A percentile compares a stretch with the other conserved stretches of the same genome.
Conservation (phyloP, 1,140 invertebrate species). For the Papilio aristodemus region DNA sequence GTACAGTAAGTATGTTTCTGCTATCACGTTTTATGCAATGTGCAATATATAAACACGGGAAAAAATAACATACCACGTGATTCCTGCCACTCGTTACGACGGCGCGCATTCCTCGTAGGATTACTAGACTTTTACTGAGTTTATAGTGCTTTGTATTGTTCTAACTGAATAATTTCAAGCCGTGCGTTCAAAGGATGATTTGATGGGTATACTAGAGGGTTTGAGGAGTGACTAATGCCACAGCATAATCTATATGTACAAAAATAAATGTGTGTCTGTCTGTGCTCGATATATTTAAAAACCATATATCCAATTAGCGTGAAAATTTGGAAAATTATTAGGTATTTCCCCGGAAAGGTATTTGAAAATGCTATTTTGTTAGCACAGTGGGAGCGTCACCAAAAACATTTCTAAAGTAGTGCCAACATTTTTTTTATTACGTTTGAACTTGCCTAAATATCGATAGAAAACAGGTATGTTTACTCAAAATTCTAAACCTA, state of each 20-base stretch:
- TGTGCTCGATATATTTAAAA: too few relatives aligned
- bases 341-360: too few relatives aligned
- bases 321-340: too few relatives aligned
- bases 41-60: background rate
- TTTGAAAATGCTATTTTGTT: too few relatives aligned
- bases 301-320: too few relatives aligned
- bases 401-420: background rate
- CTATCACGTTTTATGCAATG: conserved; percentile 3
- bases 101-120: background rate
- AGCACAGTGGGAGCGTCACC: background rate
- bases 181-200: too few relatives aligned
- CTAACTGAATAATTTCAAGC: too few relatives aligned
- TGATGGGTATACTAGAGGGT: too few relatives aligned
- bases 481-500: background rate
- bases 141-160: too few relatives aligned
- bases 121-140: background rate
- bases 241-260: too few relatives aligned
- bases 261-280: too few relatives aligned
- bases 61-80: background rate
- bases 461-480: background rate
- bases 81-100: background rate
- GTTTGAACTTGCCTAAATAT: background rate
- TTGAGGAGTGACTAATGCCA: too few relatives aligned
- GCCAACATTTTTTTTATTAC: background rate
- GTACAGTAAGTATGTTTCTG: background rate